These are phyloP conservation scores for Trematocara variabile DNA, from an alignment of 2,113 vertebrate genomes.

Conservation along the genomic window DNA sequence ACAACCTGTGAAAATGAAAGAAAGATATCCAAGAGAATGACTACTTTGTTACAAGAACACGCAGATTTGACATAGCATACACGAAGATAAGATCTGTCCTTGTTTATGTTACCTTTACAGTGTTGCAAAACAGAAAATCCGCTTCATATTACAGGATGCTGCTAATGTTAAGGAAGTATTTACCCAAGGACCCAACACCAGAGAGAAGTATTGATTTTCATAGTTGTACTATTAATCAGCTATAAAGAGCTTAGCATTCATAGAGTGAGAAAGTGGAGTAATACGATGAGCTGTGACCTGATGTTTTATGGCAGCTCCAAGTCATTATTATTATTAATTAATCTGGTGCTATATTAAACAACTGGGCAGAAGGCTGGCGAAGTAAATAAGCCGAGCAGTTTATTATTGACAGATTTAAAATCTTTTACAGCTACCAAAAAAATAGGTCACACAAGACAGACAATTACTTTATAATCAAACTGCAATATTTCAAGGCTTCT, in stretches of 20 bases:
- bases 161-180: neutral
- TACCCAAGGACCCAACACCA: neutral
- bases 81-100: neutral
- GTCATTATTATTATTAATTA: neutral
- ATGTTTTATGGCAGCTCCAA: neutral
- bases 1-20: neutral
- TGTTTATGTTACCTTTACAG: neutral
- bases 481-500: neutral
- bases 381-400: neutral
- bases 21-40: neutral
- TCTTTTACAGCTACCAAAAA: neutral
- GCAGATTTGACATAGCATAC: neutral
- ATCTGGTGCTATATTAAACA: neutral
- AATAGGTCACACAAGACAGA: neutral
- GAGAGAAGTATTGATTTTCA: neutral
- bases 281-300: neutral
- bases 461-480: neutral
- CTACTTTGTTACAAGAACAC: neutral
- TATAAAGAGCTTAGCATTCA: neutral
- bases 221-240: neutral
- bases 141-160: neutral
- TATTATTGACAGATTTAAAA: neutral
- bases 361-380: no score
- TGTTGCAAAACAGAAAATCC: neutral
- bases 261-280: neutral